phyloP scores from a whole-genome alignment of 2,888 invertebrate genomes.

The Lottia scabra region DNA sequence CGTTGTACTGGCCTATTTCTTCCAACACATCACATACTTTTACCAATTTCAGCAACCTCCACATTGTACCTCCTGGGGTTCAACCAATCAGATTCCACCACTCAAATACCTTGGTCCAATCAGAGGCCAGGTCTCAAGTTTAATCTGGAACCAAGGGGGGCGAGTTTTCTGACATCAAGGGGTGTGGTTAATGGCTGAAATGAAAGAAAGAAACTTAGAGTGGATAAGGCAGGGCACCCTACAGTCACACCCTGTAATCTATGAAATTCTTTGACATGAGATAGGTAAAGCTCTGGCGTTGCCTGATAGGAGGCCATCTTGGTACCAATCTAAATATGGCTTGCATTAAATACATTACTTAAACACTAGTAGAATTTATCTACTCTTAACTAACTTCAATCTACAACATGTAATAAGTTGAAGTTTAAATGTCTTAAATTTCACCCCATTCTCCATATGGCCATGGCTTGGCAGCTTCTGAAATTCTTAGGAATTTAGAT shows the following conservation, averaged over 20 bases:
- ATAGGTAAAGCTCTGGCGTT: slow-evolving; percentile 8
- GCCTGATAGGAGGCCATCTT: slow-evolving; percentile 9
- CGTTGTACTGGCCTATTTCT: slow-evolving; percentile 32
- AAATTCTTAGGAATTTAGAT: too few relatives aligned
- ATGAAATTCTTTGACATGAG: slow-evolving; percentile 1
- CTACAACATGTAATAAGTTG: too few relatives aligned
- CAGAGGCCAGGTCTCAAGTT: slow-evolving; percentile 37
- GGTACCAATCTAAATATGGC: slow-evolving; percentile 5
- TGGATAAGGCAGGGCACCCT: background rate
- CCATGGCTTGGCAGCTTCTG: too few relatives aligned
- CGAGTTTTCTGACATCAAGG: slow-evolving; percentile 23
- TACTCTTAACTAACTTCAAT: background rate
- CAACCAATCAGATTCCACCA: slow-evolving; percentile 52
- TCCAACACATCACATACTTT: slow-evolving; percentile 52
- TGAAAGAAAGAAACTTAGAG: slow-evolving; percentile 30
- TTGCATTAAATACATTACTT: background rate
- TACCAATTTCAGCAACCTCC: slow-evolving; percentile 60
- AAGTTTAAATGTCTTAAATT: background rate
- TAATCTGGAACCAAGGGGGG: slow-evolving; percentile 38
- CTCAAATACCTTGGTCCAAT: slow-evolving; percentile 38
- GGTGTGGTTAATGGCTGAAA: slow-evolving; percentile 21
- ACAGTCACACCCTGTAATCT: background rate
- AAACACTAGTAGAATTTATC: background rate
- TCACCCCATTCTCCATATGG: background rate
- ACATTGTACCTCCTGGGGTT: slow-evolving; percentile 44